Conservation (phyloP, 1,140 invertebrate genomes). For the Physella acuta region DNA sequence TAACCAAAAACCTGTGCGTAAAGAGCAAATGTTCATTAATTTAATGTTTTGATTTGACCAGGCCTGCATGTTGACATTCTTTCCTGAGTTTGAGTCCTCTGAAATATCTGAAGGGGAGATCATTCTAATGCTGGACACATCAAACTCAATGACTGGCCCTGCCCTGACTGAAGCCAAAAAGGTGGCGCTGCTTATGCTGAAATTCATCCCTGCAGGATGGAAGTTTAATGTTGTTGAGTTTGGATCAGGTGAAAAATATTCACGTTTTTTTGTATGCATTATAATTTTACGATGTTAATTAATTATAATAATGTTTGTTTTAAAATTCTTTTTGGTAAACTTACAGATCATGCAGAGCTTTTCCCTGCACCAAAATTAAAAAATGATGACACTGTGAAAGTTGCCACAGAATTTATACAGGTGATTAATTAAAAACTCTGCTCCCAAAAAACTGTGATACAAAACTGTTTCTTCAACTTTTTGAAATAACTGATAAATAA, state of each 20-base stretch:
- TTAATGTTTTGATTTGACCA: too few species aligned
- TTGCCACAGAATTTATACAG: conserved; percentile 30
- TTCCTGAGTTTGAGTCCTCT: conserved; percentile 57
- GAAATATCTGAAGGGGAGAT: conserved; percentile 38
- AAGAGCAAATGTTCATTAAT: too few species aligned
- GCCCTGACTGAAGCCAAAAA: conserved; percentile 49
- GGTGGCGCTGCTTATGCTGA: conserved; percentile 41
- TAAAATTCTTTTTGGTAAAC: not conserved
- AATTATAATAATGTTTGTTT: not conserved
- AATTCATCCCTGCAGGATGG: conserved; percentile 32
- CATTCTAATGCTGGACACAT: conserved; percentile 52
- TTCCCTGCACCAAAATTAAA: conserved; percentile 21
- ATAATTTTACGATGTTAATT: not conserved
- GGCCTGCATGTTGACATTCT: conserved; percentile 61
- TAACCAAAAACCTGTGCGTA: too few species aligned
- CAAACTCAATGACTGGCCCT: conserved; percentile 56
- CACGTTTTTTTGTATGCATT: not conserved
- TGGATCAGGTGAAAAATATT: conserved; percentile 49
- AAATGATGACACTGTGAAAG: conserved; percentile 7
- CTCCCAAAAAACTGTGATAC: too few species aligned
- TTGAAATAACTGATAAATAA: too few species aligned
- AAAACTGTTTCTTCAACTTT: too few species aligned
- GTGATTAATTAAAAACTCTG: too few species aligned
- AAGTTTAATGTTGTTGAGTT: conserved; percentile 54
- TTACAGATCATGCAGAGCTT: conserved; percentile 19